Evolutionary conservation across 2,113 vertebrate genomes (phyloP), one percentile per base, ranked within the genome.

Genomic region (Tringa solitaria): DNA sequence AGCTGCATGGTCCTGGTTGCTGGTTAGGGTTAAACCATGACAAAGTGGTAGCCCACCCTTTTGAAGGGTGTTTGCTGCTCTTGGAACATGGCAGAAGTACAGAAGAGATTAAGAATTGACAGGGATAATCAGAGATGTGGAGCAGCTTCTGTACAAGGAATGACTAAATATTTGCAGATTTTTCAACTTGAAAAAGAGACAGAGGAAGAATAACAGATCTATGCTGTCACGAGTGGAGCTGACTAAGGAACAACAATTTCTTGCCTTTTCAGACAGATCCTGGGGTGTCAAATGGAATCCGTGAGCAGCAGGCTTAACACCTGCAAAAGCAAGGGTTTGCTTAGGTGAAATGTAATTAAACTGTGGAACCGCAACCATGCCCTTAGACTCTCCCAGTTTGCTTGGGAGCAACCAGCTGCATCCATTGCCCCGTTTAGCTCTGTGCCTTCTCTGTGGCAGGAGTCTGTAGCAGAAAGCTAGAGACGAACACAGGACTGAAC

Each of bases 371-470:
- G 41, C 59, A 73, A 54, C 45, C 15, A 8, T 24, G 20, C n/a
- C 20, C 28, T 63, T 63, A 59, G 43, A 33, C 27, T 28, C 43
- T 86, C 13, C 23, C 16, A n/a, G 65, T n/a, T 60, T 12, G 1
- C 1, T 0, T 23, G n/a, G 57, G 78, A 92, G 64, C 41, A 69
- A 22, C 18, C 46, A 88, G 26, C n/a, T 5, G 1, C 22, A 68
- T 59, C 76, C 19, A 1, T 28, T 61, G 39, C 23, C 35, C 26
- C 0, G 0, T n/a, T 57, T 8, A 80, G n/a, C 27, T 74, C 41
- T 0, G 0, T 59, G 3, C 37, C 48, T 8, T 32, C 1, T 69
- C n/a, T 50, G 37, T 80, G 53, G 14, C 20, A 59, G 48, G 10
- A 4, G 6, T 22, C 33, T 39, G 54, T 45, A 59, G 61, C 46